Base-by-base conservation (phyloP, 2,797 vertebrate species). In the Gobionotothen gibberifrons region DNA sequence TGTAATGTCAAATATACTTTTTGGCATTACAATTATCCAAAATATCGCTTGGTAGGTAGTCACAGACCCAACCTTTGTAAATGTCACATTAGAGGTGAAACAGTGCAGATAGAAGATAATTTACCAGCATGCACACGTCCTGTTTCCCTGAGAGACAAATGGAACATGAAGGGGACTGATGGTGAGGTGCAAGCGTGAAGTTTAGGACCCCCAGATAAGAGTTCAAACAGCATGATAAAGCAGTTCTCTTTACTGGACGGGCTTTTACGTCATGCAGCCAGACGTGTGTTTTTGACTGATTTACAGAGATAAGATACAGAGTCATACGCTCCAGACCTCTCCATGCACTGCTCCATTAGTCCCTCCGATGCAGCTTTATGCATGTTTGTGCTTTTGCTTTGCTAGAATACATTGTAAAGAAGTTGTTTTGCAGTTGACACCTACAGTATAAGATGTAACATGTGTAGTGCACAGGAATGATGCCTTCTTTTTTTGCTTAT, bases 141-240 rank as follows among this genome's bases (percentile, higher is more conserved):
- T 76, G 57, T 74, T 48, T 69, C 26, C 22, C 65, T 60, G 22
- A 51, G 67, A 63, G 75, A 79, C 79, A 84, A 88, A 85, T 80
- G 78, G 78, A 76, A 93, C 92, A 89, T 92, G 82, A 93, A 92
- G 87, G 84, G 77, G 80, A 76, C 19, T 68, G 77, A 88, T 73
- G 88, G 89, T 73, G 82, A 85, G 81, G 82, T 88, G 85, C 66
- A 69, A 87, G 78, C 13, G 22, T 79, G 68, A 82, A 71, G 86
- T 88, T 90, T 77, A 87, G 85, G 84, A 82, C 89, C 72, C 76
- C 69, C 59, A 76, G 93, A 94, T 95, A 94, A 93, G 84, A 61
- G 76, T 91, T 89, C 89, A 90, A 88, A 91, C 87, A 62, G 64
- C 48, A 69, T 79, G 93, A 93, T 93, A 92, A 90, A 76, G 62